These are phyloP conservation scores for Sarcophaga subvicina DNA, from an alignment of 2,888 invertebrate species.

Conservation along the genomic window DNA sequence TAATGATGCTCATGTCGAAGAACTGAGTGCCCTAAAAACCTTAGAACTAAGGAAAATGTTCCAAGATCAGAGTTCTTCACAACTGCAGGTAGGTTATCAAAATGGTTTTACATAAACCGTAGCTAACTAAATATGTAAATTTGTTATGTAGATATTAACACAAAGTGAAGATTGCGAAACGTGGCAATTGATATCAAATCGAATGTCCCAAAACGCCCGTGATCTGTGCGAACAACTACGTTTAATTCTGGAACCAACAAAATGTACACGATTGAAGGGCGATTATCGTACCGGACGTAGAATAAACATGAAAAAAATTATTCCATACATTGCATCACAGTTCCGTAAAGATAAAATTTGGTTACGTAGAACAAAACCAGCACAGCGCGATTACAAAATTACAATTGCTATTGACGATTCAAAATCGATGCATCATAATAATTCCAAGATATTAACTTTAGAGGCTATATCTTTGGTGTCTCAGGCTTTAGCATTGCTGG, in stretches of 20 bases:
- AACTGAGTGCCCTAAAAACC: slow-evolving; percentile 75
- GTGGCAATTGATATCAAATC: slow-evolving; percentile 80
- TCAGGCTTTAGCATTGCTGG: slow-evolving; percentile 94
- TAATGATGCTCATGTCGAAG: slow-evolving; percentile 74
- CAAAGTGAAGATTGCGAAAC: slow-evolving; percentile 78
- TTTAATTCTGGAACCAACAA: slow-evolving; percentile 97
- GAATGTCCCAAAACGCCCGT: slow-evolving; percentile 85
- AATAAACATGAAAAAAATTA: slow-evolving; percentile 98
- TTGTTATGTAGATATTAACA: slow-evolving; percentile 71
- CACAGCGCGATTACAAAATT: slow-evolving; percentile 97
- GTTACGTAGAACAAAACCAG: slow-evolving; percentile 97
- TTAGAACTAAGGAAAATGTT: slow-evolving; percentile 78
- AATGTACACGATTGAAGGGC: slow-evolving; percentile 94
- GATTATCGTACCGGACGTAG: slow-evolving; percentile 98
- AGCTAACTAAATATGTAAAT: not conserved
- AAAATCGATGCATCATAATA: slow-evolving; percentile 93
- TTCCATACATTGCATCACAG: slow-evolving; percentile 99
- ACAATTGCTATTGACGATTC: slow-evolving; percentile 98
- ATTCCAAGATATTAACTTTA: slow-evolving; percentile 95
- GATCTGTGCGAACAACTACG: slow-evolving; percentile 96
- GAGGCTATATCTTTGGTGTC: slow-evolving; percentile 96
- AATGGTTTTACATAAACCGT: not conserved
- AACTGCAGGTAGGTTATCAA: slow-evolving; percentile 73
- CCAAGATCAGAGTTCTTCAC: slow-evolving; percentile 77
- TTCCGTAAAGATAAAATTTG: slow-evolving; percentile 99